Evolutionary conservation across 2,797 vertebrate genomes (phyloP).

Genomic region (Phrynocephalus forsythii): DNA sequence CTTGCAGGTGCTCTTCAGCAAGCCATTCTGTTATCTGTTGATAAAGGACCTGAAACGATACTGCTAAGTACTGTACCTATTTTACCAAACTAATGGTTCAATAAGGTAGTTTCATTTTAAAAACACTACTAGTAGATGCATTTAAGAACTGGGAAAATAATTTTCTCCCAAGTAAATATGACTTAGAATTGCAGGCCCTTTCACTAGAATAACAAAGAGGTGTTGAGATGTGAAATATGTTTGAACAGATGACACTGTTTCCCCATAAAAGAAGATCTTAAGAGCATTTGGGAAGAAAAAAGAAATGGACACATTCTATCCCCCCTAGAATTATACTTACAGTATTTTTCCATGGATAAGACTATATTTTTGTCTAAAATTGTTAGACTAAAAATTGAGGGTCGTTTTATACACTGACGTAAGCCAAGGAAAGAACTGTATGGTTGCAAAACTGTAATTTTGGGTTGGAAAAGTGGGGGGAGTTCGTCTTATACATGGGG

Average conservation of each 20-base stretch:
- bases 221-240: conserved; percentile 4
- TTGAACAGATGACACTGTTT: background rate
- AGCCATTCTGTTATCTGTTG: background rate
- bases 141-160: background rate
- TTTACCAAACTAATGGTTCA: background rate
- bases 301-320: background rate
- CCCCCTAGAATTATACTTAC: no score
- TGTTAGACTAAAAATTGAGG: no score
- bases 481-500: no score
- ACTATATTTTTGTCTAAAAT: no score
- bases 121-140: background rate
- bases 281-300: conserved; percentile 17
- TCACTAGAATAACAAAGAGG: conserved; percentile 24
- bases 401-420: no score
- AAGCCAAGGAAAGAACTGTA: no score
- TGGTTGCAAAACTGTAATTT: no score
- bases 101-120: background rate
- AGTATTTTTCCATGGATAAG: no score
- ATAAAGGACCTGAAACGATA: background rate
- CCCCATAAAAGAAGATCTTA: conserved; percentile 22
- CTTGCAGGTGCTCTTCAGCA: background rate
- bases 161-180: conserved; percentile 8
- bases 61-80: background rate
- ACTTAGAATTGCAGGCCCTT: background rate
- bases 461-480: no score